These are phyloP conservation scores for Popillia japonica DNA, from an alignment of 1,140 invertebrate species.

Conservation along the genomic window DNA sequence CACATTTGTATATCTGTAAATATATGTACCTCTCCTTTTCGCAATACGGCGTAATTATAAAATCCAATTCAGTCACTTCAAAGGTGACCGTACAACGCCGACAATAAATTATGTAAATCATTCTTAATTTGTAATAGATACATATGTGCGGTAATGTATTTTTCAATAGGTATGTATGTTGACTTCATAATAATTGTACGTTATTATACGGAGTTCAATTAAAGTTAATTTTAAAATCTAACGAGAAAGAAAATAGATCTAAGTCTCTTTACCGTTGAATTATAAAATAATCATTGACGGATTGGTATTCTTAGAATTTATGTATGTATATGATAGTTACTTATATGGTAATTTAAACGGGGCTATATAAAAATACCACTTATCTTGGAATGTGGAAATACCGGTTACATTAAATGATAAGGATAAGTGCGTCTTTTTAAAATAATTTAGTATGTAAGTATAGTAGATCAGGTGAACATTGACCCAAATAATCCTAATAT, in stretches of 20 bases:
- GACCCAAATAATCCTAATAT: conserved; percentile 6
- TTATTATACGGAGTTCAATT: too few species aligned
- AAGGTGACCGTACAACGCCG: neutral
- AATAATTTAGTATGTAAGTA: neutral
- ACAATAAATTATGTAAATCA: neutral
- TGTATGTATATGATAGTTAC: too few species aligned
- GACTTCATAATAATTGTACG: too few species aligned
- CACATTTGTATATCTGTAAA: neutral
- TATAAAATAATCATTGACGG: too few species aligned
- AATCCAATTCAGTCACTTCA: neutral
- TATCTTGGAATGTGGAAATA: conserved; percentile 11
- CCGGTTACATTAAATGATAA: neutral
- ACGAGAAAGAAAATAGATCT: too few species aligned
- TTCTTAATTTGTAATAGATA: neutral
- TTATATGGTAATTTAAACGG: conserved; percentile 14
- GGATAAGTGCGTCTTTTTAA: neutral
- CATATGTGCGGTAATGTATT: neutral
- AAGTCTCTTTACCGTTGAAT: too few species aligned
- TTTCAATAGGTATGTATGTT: too few species aligned
- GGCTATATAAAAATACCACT: neutral
- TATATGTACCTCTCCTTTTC: neutral
- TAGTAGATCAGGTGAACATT: conserved; percentile 11
- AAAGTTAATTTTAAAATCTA: too few species aligned
- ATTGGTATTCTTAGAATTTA: too few species aligned
- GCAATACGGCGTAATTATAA: conserved; percentile 8